Evolutionary conservation across 2,797 vertebrate genomes (phyloP).

Genomic region (Cephalopachus bancanus): DNA sequence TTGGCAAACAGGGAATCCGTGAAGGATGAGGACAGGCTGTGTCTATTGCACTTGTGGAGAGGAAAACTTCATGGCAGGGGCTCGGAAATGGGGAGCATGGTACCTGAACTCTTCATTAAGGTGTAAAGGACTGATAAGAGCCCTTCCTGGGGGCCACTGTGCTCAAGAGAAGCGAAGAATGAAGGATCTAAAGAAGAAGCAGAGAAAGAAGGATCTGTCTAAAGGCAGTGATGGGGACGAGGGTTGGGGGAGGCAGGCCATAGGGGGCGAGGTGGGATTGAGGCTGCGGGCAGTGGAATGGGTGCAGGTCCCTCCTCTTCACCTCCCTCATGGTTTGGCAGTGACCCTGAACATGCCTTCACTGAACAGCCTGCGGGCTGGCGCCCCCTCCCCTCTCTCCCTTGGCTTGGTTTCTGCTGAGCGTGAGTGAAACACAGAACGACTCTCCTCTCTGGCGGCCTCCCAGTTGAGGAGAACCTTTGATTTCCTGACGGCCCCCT

Average conservation of each 20-base stretch:
- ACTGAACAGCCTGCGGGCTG: not conserved
- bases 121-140: not conserved
- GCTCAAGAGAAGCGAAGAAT: not conserved
- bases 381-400: not conserved
- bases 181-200: not conserved
- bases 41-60: not conserved
- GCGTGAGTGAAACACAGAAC: not conserved
- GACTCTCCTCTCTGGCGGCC: not conserved
- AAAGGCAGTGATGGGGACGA: not conserved
- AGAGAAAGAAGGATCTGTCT: not conserved
- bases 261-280: not conserved
- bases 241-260: not conserved
- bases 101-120: not conserved
- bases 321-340: not conserved
- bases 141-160: not conserved
- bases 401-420: not conserved
- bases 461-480: not conserved
- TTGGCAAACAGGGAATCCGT: not conserved
- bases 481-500: not conserved
- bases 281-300: fast-evolving
- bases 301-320: fast-evolving
- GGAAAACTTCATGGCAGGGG: not conserved
- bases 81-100: not conserved
- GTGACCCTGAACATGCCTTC: not conserved
- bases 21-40: not conserved